Evolutionary conservation across 2,888 invertebrate genomes (phyloP), one percentile per base, ranked within the genome.

Genomic region (Noctua janthe): DNA sequence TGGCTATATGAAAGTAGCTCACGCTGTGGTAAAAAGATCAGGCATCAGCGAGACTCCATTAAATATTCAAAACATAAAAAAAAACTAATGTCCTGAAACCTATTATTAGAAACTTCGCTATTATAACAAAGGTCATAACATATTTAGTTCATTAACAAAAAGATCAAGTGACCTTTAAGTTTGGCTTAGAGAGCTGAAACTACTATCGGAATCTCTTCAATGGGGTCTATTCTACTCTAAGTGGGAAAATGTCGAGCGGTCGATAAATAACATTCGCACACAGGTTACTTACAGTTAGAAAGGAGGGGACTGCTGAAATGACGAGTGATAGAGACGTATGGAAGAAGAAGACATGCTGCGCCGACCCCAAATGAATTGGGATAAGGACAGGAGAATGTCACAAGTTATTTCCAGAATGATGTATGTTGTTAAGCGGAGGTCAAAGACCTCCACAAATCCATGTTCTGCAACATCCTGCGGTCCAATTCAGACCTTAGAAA

Each of bases 91-190:
- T 51, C 17, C 2, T 43, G 20, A 47, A 54, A 74, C 17, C 35
- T n/a, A 73, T 73, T 29, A 69, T 70, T 54, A 71, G 29, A 29
- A 39, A 66, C 64, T 10, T 54, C 23, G 0, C 51, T 54, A 71
- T 35, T 82, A 71, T 71, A 64, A 54, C 15, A 82, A 82, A 85
- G 82, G 85, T 85, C 76, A 72, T 13, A 39, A 71, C 66, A 80
- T 80, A 80, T 80, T 76, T 72, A 80, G 80, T 85, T 73, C 66
- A 72, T 71, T 82, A 76, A 74, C 78, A 64, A 82, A 85, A 85
- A 82, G 70, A 85, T 73, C 70, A 56, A 51, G 62, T 71, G 80
- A 85, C 85, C 82, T 85, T 85, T 82, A 59, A 66, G 77, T 71
- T 77, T 64, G 78, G 82, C 71, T 81, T 70, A 82, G 54, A 85